These are phyloP conservation scores for Nomada fucata DNA, from an alignment of 2,888 invertebrate genomes.

Conservation along the genomic window DNA sequence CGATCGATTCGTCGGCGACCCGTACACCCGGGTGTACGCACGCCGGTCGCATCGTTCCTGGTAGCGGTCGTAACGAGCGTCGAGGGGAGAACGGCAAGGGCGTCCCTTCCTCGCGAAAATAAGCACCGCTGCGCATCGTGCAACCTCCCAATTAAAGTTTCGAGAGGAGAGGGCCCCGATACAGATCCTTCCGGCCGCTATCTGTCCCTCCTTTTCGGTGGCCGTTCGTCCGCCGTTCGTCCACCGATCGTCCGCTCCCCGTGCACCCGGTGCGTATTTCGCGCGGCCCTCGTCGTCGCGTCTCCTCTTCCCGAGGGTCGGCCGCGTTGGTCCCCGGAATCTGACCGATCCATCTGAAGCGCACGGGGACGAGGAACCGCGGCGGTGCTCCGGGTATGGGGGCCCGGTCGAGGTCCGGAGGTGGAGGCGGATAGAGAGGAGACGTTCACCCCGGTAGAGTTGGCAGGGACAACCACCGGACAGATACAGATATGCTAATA, in stretches of 20 bases:
- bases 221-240: slow-evolving; percentile 20
- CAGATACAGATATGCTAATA: slow-evolving; percentile 81
- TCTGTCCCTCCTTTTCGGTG: slow-evolving; percentile 57
- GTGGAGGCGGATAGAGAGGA: slow-evolving; percentile 67
- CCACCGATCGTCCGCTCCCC: slow-evolving; percentile 2
- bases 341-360: slow-evolving; percentile 70
- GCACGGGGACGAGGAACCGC: slow-evolving; percentile 29
- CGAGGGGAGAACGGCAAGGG: slow-evolving; percentile 12
- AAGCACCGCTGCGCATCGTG: slow-evolving; percentile 64
- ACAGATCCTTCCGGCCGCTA: slow-evolving; percentile 56
- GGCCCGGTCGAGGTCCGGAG: slow-evolving; percentile 43
- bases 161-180: slow-evolving; percentile 57
- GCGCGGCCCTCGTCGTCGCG: slow-evolving; percentile 69
- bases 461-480: slow-evolving; percentile 77
- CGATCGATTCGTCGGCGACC: slow-evolving; percentile 20
- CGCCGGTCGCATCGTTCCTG: slow-evolving; percentile 7
- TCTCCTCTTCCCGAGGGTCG: slow-evolving; percentile 42
- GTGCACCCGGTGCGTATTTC: slow-evolving; percentile 58
- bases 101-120: slow-evolving; percentile 61
- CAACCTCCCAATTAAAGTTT: slow-evolving; percentile 73
- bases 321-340: slow-evolving; percentile 62
- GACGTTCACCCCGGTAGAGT: slow-evolving; percentile 76
- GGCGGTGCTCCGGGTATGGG: slow-evolving; percentile 41
- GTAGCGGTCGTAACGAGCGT: slow-evolving; percentile 58
- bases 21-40: neutral